Evolutionary conservation across 2,113 vertebrate species (phyloP).

Genomic region (Cyprinodon tularosa): DNA sequence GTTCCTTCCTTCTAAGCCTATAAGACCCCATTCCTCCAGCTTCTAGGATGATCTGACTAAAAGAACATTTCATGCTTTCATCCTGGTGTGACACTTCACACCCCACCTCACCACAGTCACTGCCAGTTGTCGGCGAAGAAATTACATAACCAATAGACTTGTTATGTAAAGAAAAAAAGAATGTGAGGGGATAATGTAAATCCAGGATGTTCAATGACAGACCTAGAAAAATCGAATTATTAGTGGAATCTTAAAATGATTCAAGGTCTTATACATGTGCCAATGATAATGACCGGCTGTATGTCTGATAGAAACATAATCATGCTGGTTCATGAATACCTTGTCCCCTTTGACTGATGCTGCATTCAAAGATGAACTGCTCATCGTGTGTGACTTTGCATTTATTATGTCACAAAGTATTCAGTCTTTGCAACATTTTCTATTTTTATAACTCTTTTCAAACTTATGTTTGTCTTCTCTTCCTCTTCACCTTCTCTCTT

Average conservation of each 20-base stretch:
- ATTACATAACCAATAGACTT: slow-evolving; percentile 69
- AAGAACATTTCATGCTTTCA: slow-evolving; percentile 69
- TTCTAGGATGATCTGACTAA: slow-evolving; percentile 61
- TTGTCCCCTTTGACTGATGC: neutral
- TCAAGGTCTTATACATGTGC: slow-evolving; percentile 8
- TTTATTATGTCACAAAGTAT: slow-evolving; percentile 15
- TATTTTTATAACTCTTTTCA: slow-evolving; percentile 27
- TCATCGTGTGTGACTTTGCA: neutral
- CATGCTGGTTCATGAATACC: neutral
- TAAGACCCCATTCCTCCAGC: slow-evolving; percentile 51
- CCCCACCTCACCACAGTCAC: slow-evolving; percentile 44
- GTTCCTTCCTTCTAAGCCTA: slow-evolving; percentile 28
- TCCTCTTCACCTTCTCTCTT: slow-evolving; percentile 39
- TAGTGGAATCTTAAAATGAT: slow-evolving; percentile 46
- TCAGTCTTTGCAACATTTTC: slow-evolving; percentile 13
- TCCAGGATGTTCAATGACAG: slow-evolving; percentile 32
- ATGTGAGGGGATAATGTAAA: slow-evolving; percentile 17
- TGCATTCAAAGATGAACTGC: neutral
- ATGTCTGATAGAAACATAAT: slow-evolving; percentile 21
- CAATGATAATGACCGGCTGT: slow-evolving; percentile 12
- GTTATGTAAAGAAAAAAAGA: slow-evolving; percentile 70
- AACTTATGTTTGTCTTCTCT: slow-evolving; percentile 43
- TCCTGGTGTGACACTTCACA: slow-evolving; percentile 61
- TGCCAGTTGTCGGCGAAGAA: slow-evolving; percentile 56
- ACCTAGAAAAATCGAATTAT: slow-evolving; percentile 40